These are phyloP conservation scores for Cephus sareptanus DNA, from an alignment of 2,888 invertebrate genomes.

Conservation along the genomic window DNA sequence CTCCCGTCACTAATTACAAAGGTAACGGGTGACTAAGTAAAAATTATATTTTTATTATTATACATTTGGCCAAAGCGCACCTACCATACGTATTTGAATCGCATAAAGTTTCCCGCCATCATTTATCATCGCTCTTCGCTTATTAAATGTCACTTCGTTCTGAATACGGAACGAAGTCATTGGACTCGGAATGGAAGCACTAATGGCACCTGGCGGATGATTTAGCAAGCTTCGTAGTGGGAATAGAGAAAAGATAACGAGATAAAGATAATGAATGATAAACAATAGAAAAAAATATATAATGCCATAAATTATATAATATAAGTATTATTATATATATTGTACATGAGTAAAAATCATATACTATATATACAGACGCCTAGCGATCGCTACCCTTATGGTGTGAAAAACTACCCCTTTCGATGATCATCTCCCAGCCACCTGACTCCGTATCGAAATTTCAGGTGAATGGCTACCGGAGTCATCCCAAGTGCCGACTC, in stretches of 20 bases:
- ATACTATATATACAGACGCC: slow-evolving; percentile 3
- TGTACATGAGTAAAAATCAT: background rate
- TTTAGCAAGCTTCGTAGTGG: background rate
- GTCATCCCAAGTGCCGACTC: slow-evolving; percentile 26
- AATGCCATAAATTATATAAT: background rate
- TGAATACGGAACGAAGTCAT: background rate
- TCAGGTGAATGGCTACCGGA: slow-evolving; percentile 18
- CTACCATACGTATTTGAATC: background rate
- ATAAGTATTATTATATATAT: background rate
- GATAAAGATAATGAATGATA: background rate
- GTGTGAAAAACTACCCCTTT: slow-evolving; percentile 40
- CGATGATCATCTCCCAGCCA: slow-evolving; percentile 27
- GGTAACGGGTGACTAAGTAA: slow-evolving; percentile 1
- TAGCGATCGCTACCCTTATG: slow-evolving; percentile 52
- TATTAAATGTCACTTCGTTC: background rate
- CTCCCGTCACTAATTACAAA: background rate
- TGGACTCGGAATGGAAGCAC: background rate
- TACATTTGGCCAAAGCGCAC: background rate
- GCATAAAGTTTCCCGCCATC: background rate
- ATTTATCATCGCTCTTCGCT: background rate
- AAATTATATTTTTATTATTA: background rate
- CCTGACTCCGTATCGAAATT: slow-evolving; percentile 48
- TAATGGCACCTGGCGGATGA: background rate
- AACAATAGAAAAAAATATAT: background rate
- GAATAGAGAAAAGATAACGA: background rate